Conservation (phyloP, 2,797 vertebrate genomes). For the Potorous gilbertii region DNA sequence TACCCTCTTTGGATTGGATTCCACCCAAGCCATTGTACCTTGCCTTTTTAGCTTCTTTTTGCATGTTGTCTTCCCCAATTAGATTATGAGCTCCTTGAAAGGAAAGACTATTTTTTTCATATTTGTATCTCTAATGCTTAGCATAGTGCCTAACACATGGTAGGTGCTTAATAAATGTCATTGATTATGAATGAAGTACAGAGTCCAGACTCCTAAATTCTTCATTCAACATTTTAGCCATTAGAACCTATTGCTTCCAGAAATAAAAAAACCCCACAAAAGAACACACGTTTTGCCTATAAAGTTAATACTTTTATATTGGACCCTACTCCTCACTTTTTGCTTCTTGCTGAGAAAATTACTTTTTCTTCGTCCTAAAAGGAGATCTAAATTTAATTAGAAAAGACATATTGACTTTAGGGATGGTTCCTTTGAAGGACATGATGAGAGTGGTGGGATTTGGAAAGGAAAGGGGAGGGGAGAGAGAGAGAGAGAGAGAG, state of each 20-base stretch:
- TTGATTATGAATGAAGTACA: not conserved
- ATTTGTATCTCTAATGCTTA: not conserved
- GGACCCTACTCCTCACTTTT: constrained; percentile 9
- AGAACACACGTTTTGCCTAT: constrained; percentile 64
- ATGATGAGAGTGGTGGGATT: too few species aligned
- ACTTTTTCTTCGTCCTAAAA: constrained; percentile 41
- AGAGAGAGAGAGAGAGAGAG: too few species aligned
- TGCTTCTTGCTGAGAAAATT: constrained; percentile 58
- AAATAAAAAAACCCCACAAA: not conserved
- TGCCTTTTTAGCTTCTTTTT: not conserved
- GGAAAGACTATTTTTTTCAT: not conserved
- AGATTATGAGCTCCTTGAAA: not conserved
- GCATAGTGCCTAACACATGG: too few species aligned
- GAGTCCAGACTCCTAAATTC: not conserved
- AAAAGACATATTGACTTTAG: too few species aligned
- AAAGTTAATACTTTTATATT: constrained; percentile 61
- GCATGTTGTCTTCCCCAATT: not conserved
- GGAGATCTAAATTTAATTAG: too few species aligned
- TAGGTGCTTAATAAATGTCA: too few species aligned
- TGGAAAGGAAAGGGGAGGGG: not conserved
- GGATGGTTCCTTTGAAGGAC: too few species aligned
- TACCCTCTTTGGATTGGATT: not conserved
- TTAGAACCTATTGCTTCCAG: constrained; percentile 36
- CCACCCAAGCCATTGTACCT: not conserved
- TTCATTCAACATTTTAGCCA: not conserved